Conservation (phyloP, 2,888 invertebrate species). For the Caenorhabditis macrosperma region DNA sequence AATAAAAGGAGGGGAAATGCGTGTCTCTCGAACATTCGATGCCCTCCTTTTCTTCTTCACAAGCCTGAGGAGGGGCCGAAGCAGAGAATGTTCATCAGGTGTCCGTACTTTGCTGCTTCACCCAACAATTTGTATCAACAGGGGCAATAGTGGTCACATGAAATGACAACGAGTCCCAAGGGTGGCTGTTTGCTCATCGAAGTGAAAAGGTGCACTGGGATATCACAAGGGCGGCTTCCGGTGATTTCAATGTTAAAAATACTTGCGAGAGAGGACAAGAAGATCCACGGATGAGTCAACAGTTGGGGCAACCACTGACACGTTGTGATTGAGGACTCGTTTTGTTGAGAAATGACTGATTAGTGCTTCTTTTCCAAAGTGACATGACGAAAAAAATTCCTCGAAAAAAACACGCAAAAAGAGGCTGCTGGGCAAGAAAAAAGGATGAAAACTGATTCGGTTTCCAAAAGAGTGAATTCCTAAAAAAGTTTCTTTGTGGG, state of each 20-base stretch:
- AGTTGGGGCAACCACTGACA: constrained; percentile 18
- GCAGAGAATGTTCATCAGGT: constrained; percentile 50
- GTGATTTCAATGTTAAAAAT: constrained; percentile 35
- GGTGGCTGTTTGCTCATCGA: constrained; percentile 42
- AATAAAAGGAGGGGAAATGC: not conserved
- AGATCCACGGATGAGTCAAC: constrained; percentile 1
- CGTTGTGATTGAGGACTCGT: constrained; percentile 34
- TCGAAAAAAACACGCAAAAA: constrained; percentile 9
- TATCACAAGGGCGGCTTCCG: constrained; percentile 40
- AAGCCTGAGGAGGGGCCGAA: not conserved
- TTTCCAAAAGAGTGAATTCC: constrained; percentile 6
- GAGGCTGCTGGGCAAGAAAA: no score
- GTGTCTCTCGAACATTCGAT: constrained; percentile 32
- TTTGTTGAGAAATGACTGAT: constrained; percentile 15
- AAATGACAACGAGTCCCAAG: constrained; percentile 21
- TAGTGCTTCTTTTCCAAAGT: constrained; percentile 14
- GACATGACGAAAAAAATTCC: not conserved
- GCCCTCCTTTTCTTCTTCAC: not conserved
- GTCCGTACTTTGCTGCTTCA: constrained; percentile 43
- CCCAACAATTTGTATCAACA: constrained; percentile 39
- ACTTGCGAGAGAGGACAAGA: not conserved
- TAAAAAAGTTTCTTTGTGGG: constrained; percentile 17
- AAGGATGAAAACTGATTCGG: not conserved
- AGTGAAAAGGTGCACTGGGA: constrained; percentile 14
- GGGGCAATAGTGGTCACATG: constrained; percentile 30